phyloP scores from a whole-genome alignment of 2,888 invertebrate genomes.

The Eupithecia abbreviata region DNA sequence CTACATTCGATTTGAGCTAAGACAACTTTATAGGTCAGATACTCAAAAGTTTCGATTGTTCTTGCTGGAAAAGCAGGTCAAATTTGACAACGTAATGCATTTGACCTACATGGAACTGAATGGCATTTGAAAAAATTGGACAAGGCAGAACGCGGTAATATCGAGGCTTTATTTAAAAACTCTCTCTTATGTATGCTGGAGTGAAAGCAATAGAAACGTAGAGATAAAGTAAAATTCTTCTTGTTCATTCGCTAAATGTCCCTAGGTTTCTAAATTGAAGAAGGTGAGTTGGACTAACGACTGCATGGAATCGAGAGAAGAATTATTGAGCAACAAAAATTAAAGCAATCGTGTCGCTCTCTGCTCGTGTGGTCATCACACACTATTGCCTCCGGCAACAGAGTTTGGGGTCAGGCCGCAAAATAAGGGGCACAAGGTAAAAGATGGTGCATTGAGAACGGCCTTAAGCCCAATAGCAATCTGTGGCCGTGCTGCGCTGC shows the following conservation, averaged over 20 bases:
- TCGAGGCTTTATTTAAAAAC: slow-evolving; percentile 29
- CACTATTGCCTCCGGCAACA: slow-evolving; percentile 52
- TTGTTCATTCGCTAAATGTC: slow-evolving; percentile 20
- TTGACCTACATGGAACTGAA: slow-evolving; percentile 74
- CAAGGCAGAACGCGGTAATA: slow-evolving; percentile 48
- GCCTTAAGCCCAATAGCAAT: slow-evolving; percentile 83
- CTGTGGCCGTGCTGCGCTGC: slow-evolving; percentile 71
- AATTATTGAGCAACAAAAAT: slow-evolving; percentile 30
- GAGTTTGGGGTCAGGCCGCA: slow-evolving; percentile 76
- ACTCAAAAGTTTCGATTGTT: slow-evolving; percentile 48
- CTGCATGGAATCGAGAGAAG: slow-evolving; percentile 13
- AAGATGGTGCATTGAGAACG: slow-evolving; percentile 84
- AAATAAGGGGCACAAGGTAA: slow-evolving; percentile 82
- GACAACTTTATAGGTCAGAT: slow-evolving; percentile 36
- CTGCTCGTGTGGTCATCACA: slow-evolving; percentile 52
- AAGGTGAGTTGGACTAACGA: slow-evolving; percentile 9
- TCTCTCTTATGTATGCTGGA: slow-evolving; percentile 21
- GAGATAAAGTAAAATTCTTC: slow-evolving; percentile 18
- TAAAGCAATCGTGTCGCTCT: slow-evolving; percentile 31
- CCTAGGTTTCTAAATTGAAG: slow-evolving; percentile 17
- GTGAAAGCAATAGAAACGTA: slow-evolving; percentile 30
- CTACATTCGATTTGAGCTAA: slow-evolving; percentile 29
- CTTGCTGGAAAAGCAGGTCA: slow-evolving; percentile 69
- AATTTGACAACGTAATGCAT: slow-evolving; percentile 77
- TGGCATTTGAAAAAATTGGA: slow-evolving; percentile 65